These are phyloP conservation scores for Bolinopsis microptera DNA, from an alignment of 37 sponge, comb jelly and placozoan species.

Conservation along the genomic window DNA sequence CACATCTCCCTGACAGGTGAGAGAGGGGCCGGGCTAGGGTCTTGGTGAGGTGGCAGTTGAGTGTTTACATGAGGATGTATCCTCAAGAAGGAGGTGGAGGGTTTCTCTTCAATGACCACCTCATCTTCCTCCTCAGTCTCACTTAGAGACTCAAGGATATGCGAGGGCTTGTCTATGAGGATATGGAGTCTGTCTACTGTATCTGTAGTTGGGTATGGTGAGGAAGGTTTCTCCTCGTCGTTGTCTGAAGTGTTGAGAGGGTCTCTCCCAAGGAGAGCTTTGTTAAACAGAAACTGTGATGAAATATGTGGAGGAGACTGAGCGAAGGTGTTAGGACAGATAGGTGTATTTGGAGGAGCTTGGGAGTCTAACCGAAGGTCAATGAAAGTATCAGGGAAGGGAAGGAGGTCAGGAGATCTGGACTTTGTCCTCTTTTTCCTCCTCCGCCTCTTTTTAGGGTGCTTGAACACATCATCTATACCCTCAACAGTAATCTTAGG, in stretches of 20 bases:
- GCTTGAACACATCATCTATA: neutral
- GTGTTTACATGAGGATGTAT: neutral
- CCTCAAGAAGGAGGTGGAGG: neutral
- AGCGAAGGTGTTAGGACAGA: neutral
- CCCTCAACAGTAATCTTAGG: neutral
- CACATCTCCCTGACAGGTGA: neutral
- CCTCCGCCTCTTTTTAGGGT: neutral
- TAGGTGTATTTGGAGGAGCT: neutral
- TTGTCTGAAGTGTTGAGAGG: neutral
- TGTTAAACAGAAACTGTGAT: neutral
- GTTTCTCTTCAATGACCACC: neutral
- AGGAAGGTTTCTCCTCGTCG: neutral
- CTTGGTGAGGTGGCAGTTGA: neutral
- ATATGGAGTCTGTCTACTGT: neutral
- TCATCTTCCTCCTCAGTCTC: neutral
- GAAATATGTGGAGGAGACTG: neutral
- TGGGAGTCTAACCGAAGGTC: neutral
- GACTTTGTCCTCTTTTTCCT: neutral
- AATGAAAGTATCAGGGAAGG: neutral
- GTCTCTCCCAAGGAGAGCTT: neutral
- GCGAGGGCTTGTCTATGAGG: neutral
- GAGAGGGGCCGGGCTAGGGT: neutral
- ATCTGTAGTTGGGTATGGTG: neutral
- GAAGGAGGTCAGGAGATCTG: neutral
- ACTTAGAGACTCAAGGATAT: neutral